Percentiles rank a stretch among this genome's conserved stretches.
These are phyloP conservation scores for Nothocercus julius DNA, from an alignment of 2,113 vertebrate genomes.

Conservation along the genomic window DNA sequence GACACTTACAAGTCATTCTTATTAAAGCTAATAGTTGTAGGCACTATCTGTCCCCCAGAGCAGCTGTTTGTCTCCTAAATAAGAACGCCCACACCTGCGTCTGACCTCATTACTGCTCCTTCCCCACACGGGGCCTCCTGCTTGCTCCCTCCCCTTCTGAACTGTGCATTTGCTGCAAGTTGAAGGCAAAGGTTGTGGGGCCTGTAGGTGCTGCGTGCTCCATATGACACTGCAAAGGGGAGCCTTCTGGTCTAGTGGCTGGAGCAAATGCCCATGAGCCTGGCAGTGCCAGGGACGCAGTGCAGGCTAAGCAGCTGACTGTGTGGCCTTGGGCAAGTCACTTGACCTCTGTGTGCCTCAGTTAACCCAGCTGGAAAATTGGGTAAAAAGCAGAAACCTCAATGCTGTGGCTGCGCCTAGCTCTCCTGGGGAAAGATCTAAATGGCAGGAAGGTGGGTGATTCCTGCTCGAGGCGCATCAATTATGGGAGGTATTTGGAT, in stretches of 20 bases:
- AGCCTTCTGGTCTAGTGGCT: fast-evolving
- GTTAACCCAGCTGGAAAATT: constrained; percentile 73
- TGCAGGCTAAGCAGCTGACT: constrained; percentile 28
- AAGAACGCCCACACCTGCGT: constrained; percentile 42
- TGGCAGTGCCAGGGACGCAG: neutral
- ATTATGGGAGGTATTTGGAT: constrained; percentile 55
- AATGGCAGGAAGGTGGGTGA: constrained; percentile 50
- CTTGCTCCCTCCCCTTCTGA: neutral
- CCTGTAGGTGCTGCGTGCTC: neutral
- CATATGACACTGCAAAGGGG: neutral
- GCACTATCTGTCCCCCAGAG: constrained; percentile 32
- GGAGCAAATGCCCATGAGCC: neutral
- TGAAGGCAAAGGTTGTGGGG: neutral
- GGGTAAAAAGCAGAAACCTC: constrained; percentile 71
- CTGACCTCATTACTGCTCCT: neutral
- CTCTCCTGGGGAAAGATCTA: constrained; percentile 60
- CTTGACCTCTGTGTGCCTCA: constrained; percentile 58
- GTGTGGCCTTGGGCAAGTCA: constrained; percentile 51
- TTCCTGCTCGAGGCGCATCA: constrained; percentile 42
- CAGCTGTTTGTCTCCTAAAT: constrained; percentile 59
- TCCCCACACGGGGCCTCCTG: neutral
- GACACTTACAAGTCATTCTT: constrained; percentile 1
- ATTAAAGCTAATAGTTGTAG: constrained; percentile 28
- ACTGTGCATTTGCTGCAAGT: neutral
- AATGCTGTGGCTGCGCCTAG: constrained; percentile 22